Conservation (phyloP, 2,888 invertebrate species). For the Aethes cnicana region DNA sequence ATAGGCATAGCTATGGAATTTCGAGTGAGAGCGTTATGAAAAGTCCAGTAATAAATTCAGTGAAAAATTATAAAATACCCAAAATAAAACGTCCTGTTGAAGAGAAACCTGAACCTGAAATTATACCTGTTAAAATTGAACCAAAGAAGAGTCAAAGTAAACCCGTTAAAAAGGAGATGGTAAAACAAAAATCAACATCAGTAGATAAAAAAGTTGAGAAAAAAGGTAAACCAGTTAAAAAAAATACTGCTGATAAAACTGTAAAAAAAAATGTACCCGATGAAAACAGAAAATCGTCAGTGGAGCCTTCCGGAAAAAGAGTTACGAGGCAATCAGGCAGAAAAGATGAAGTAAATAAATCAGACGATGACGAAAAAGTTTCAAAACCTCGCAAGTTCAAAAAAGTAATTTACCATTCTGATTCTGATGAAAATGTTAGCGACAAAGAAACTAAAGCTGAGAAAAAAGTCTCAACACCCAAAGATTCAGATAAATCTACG, state of each 20-base stretch:
- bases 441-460: slow-evolving; percentile 26
- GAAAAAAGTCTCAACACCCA: background rate
- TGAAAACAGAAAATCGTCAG: slow-evolving; percentile 4
- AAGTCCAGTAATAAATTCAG: slow-evolving; percentile 63
- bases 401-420: slow-evolving; percentile 53
- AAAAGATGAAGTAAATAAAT: slow-evolving; percentile 34
- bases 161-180: slow-evolving; percentile 24
- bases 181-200: slow-evolving; percentile 29
- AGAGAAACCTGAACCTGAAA: slow-evolving; percentile 31
- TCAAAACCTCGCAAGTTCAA: slow-evolving; percentile 43
- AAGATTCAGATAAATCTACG: background rate
- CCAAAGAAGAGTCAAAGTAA: slow-evolving; percentile 29
- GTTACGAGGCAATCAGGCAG: slow-evolving; percentile 49
- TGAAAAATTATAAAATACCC: slow-evolving; percentile 76
- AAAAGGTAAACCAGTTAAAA: slow-evolving; percentile 8
- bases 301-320: slow-evolving; percentile 38
- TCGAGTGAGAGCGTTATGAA: slow-evolving; percentile 70
- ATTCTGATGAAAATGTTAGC: slow-evolving; percentile 45
- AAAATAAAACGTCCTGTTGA: slow-evolving; percentile 66
- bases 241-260: slow-evolving; percentile 4
- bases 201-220: slow-evolving; percentile 25
- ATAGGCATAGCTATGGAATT: slow-evolving; percentile 63
- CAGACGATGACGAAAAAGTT: slow-evolving; percentile 22
- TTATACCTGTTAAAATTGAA: slow-evolving; percentile 1
- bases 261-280: background rate